Conservation (phyloP, 2,888 invertebrate genomes). For the Unio pictorum region DNA sequence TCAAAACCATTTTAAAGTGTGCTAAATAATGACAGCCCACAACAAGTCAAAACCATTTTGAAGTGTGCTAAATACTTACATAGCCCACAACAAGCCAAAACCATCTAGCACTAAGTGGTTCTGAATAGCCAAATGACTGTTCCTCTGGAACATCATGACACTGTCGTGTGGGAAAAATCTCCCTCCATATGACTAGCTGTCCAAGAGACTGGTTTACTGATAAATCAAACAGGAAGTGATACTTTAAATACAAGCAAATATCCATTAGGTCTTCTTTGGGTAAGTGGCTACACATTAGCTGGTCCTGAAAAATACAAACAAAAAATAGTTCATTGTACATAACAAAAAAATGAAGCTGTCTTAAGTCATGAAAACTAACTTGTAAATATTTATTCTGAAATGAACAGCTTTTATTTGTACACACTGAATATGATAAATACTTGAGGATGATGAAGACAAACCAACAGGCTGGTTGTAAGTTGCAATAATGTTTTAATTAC, state of each 20-base stretch:
- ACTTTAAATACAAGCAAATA: conserved; percentile 82
- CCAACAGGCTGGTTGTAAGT: too few relatives aligned
- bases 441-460: too few relatives aligned
- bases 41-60: conserved; percentile 66
- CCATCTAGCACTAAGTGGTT: conserved; percentile 65
- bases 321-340: too few relatives aligned
- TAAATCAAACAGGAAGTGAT: conserved; percentile 81
- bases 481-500: too few relatives aligned
- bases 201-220: conserved; percentile 47
- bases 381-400: too few relatives aligned
- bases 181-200: conserved; percentile 68
- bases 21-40: conserved; percentile 60
- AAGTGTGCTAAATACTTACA: conserved; percentile 59
- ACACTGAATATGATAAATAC: too few relatives aligned
- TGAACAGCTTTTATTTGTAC: too few relatives aligned
- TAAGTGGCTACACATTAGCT: conserved; percentile 86
- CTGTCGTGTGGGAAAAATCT: conserved; percentile 65
- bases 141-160: conserved; percentile 59
- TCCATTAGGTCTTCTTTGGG: conserved; percentile 83
- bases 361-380: too few relatives aligned
- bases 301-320: conserved; percentile 73
- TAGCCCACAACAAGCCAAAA: conserved; percentile 67
- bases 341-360: too few relatives aligned
- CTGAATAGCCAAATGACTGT: conserved; percentile 64
- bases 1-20: neutral